Evolutionary conservation across 2,888 invertebrate species (phyloP).

Genomic region (Gasteruption jaculator): DNA sequence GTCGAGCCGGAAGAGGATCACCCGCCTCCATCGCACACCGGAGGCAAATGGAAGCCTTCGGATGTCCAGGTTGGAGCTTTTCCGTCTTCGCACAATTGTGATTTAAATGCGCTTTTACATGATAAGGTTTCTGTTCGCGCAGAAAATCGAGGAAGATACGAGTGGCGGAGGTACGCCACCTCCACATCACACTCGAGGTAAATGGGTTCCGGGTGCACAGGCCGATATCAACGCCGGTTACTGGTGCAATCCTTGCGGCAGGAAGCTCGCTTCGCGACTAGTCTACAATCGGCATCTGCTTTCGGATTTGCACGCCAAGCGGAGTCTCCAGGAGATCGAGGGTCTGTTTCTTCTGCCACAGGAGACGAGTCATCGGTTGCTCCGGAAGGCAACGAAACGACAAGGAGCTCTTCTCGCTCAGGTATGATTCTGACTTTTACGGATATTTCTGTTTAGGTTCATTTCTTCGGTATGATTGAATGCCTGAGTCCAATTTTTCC

Average conservation of each 20-base stretch:
- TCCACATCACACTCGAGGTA: conserved; percentile 70
- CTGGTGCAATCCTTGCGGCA: conserved; percentile 79
- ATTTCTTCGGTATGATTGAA: no score
- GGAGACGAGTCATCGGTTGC: no score
- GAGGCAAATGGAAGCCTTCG: conserved; percentile 64
- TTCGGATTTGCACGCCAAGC: conserved; percentile 63
- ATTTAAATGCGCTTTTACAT: no score
- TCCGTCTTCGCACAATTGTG: no score
- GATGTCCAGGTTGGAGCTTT: conserved; percentile 28
- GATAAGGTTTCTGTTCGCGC: conserved; percentile 10
- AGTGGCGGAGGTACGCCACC: conserved; percentile 54
- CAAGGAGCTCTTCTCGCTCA: conserved; percentile 16
- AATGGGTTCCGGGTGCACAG: conserved; percentile 71
- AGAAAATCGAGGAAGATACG: conserved; percentile 40
- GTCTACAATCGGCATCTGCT: conserved; percentile 75
- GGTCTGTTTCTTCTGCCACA: conserved; percentile 33
- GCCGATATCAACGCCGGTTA: conserved; percentile 58
- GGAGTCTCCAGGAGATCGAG: conserved; percentile 60
- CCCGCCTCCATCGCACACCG: conserved; percentile 57
- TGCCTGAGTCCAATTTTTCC: no score
- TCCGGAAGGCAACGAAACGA: conserved; percentile 5
- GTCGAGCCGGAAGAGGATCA: conserved; percentile 36
- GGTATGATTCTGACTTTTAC: conserved; percentile 8
- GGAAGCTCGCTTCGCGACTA: conserved; percentile 67
- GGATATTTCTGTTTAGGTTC: background rate